phyloP scores from a whole-genome alignment of 1,140 invertebrate genomes.

The Hetaerina americana region DNA sequence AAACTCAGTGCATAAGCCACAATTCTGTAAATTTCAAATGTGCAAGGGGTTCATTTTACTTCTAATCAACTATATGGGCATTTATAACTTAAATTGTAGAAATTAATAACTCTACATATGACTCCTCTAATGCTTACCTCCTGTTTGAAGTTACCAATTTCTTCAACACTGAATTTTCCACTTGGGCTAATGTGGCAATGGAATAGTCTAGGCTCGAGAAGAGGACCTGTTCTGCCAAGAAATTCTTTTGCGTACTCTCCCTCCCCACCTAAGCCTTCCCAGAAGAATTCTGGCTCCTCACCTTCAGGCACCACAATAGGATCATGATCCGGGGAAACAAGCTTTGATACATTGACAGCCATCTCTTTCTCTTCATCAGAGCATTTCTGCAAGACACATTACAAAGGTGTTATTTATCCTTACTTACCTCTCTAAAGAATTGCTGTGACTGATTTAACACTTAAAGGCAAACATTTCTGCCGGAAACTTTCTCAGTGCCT shows the following conservation, averaged over 20 bases:
- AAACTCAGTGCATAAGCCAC: too few relatives aligned
- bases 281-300: slow-evolving; percentile 59
- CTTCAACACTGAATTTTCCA: slow-evolving; percentile 50
- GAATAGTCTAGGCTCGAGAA: slow-evolving; percentile 41
- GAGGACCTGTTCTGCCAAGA: slow-evolving; percentile 24
- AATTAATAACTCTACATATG: too few relatives aligned
- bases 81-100: too few relatives aligned
- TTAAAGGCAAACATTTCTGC: too few relatives aligned
- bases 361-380: slow-evolving; percentile 49
- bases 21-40: too few relatives aligned
- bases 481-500: too few relatives aligned
- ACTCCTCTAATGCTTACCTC: slow-evolving; percentile 25
- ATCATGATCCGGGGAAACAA: slow-evolving; percentile 40
- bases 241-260: slow-evolving; percentile 37
- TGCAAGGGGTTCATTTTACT: too few relatives aligned
- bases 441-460: too few relatives aligned
- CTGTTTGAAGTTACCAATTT: slow-evolving; percentile 48
- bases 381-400: slow-evolving; percentile 36
- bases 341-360: slow-evolving; percentile 35
- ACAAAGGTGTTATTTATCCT: slow-evolving; percentile 6
- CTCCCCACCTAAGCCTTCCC: slow-evolving; percentile 53
- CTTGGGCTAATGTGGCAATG: slow-evolving; percentile 45
- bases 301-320: slow-evolving; percentile 45
- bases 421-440: too few relatives aligned
- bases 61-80: too few relatives aligned